Conservation (phyloP, 2,888 invertebrate genomes). For the Lacanobia wlatinum region DNA sequence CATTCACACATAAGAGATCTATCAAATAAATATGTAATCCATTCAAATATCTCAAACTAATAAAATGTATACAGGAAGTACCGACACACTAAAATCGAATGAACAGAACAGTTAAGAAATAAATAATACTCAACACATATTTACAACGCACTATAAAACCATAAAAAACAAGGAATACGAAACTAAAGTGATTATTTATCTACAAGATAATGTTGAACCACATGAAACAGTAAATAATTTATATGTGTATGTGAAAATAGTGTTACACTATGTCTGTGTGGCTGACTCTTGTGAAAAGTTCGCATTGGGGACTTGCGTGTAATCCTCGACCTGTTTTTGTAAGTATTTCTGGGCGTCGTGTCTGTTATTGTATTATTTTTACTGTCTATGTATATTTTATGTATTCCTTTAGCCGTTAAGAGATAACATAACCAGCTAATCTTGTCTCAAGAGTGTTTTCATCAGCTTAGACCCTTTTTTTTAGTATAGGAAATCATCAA, state of each 20-base stretch:
- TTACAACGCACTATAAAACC: conserved; percentile 36
- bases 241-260: conserved; percentile 22
- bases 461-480: no score
- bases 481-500: no score
- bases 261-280: conserved; percentile 89
- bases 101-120: conserved; percentile 12
- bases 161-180: conserved; percentile 25
- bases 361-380: background rate
- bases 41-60: background rate
- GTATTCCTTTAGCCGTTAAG: no score
- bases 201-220: conserved; percentile 29
- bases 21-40: conserved; percentile 20
- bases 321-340: conserved; percentile 83
- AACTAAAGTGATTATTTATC: conserved; percentile 39
- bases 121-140: conserved; percentile 30
- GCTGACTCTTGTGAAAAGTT: conserved; percentile 90
- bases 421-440: no score
- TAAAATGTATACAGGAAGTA: conserved; percentile 9
- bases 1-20: background rate
- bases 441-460: no score
- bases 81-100: background rate
- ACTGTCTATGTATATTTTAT: no score
- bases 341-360: conserved; percentile 72
- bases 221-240: conserved; percentile 38
- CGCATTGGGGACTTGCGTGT: conserved; percentile 87